These are phyloP conservation scores for Platycheirus rosarum DNA, from an alignment of 2,888 invertebrate species.

Conservation along the genomic window DNA sequence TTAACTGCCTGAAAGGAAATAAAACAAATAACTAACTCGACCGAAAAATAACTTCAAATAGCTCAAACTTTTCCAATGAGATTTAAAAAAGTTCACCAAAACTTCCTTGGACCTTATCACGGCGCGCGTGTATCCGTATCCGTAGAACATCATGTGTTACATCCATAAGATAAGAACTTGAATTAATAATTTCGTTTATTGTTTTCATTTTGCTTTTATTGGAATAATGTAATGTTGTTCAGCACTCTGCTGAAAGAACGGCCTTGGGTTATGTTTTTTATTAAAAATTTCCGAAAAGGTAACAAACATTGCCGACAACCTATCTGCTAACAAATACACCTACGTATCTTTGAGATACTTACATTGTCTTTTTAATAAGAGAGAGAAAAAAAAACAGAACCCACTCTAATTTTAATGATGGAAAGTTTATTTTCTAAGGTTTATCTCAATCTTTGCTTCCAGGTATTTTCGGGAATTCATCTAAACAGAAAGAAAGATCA, in stretches of 20 bases:
- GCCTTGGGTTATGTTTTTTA: conserved; percentile 65
- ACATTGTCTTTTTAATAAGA: conserved; percentile 13
- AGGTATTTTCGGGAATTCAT: conserved; percentile 63
- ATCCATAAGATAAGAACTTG: conserved; percentile 35
- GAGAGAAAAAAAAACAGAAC: conserved; percentile 44
- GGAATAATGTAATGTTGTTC: conserved; percentile 63
- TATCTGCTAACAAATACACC: conserved; percentile 1
- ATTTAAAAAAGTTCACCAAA: conserved; percentile 35
- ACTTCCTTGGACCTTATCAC: conserved; percentile 22
- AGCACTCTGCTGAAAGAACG: conserved; percentile 58
- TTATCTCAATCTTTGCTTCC: conserved; percentile 73
- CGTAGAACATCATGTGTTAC: conserved; percentile 11
- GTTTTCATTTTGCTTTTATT: conserved; percentile 59
- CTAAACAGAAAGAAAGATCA: conserved; percentile 29
- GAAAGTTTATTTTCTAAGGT: conserved; percentile 71
- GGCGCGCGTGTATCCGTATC: neutral
- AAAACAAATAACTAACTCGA: conserved; percentile 43
- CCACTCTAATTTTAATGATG: conserved; percentile 73
- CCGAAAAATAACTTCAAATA: conserved; percentile 42
- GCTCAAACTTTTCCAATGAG: conserved; percentile 41
- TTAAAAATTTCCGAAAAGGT: conserved; percentile 49
- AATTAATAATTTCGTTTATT: conserved; percentile 72
- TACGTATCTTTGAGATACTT: conserved; percentile 3
- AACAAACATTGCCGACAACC: conserved; percentile 20
- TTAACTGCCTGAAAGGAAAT: conserved; percentile 22